A percentile compares a stretch with the other conserved stretches of the same genome.
Evolutionary conservation across 2,113 vertebrate genomes (phyloP).

Genomic region (Campylomormyrus tamandua): DNA sequence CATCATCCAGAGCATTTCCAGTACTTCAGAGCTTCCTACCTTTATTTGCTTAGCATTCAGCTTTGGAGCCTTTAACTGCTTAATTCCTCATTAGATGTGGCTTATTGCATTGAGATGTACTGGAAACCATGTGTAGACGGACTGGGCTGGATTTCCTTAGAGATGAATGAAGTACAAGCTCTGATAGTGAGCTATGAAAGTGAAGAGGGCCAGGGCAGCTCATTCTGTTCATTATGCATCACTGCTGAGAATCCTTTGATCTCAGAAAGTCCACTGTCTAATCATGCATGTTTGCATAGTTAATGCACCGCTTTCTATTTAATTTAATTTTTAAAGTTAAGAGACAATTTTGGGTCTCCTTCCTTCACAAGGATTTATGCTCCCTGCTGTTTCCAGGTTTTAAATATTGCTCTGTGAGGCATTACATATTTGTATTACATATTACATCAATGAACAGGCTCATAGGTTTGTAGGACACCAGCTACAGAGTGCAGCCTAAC

Average conservation of each 20-base stretch:
- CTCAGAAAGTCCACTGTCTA: not conserved
- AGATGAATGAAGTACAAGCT: not conserved
- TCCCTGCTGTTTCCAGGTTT: not conserved
- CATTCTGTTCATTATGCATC: not conserved
- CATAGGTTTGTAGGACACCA: not conserved
- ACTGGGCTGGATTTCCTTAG: not conserved
- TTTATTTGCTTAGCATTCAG: not conserved
- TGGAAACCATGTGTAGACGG: not conserved
- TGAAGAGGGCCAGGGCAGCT: not conserved
- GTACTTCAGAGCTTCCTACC: not conserved
- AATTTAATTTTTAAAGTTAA: not conserved
- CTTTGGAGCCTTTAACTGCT: not conserved
- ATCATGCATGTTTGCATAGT: not conserved
- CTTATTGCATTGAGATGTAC: not conserved
- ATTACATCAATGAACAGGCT: not conserved
- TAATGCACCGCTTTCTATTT: conserved; percentile 1
- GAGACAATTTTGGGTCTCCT: not conserved
- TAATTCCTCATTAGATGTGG: conserved; percentile 2
- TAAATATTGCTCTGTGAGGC: not conserved
- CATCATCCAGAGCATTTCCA: not conserved
- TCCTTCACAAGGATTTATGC: not conserved
- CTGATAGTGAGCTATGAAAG: not conserved
- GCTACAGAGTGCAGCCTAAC: not conserved
- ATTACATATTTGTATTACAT: not conserved
- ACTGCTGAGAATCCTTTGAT: not conserved